Evolutionary conservation across 2,113 vertebrate species (phyloP).

Genomic region (Paradoxurus hermaphroditus): DNA sequence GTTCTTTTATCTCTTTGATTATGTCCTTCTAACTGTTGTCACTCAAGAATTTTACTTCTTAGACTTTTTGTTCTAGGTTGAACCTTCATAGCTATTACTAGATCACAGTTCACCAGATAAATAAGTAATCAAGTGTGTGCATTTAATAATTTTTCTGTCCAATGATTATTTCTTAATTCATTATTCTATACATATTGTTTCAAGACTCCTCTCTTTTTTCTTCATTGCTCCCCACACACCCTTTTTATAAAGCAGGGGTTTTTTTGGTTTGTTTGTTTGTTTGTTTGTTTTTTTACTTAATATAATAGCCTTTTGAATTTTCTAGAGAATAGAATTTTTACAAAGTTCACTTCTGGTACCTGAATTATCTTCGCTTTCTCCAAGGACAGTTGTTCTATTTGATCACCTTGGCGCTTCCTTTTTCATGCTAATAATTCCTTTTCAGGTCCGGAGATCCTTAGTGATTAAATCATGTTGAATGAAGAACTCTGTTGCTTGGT

Average conservation of each 20-base stretch:
- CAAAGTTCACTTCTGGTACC: background rate
- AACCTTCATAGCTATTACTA: background rate
- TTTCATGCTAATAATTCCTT: background rate
- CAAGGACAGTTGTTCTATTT: background rate
- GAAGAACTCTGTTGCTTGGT: background rate
- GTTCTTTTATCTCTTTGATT: background rate
- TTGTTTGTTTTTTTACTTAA: background rate
- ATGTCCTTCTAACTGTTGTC: background rate
- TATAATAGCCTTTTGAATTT: background rate
- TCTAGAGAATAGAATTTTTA: background rate
- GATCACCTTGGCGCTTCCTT: background rate
- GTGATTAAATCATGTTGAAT: background rate
- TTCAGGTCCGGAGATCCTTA: background rate
- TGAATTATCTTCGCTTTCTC: background rate
- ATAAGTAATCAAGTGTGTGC: background rate
- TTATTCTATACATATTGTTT: background rate
- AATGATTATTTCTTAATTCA: background rate
- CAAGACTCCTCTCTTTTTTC: background rate
- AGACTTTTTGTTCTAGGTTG: background rate
- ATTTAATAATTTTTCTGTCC: background rate
- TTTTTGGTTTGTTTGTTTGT: background rate
- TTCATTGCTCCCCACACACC: background rate
- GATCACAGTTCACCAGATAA: background rate
- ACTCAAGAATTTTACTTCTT: background rate
- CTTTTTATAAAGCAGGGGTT: background rate